phyloP scores from a whole-genome alignment of 2,797 vertebrate genomes.

The Danio tinwini region DNA sequence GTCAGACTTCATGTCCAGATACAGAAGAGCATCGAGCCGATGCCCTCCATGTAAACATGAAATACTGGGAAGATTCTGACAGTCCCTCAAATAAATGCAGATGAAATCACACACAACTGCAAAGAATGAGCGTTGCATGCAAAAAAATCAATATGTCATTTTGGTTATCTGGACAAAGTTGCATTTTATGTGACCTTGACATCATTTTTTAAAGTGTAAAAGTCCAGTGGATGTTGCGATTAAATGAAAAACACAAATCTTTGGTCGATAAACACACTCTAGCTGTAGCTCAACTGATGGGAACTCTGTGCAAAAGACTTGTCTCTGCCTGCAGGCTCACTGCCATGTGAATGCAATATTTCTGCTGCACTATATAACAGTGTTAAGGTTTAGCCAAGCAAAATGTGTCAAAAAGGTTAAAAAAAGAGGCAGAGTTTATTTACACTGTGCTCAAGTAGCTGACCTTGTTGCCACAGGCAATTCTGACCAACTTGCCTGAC shows the following conservation, averaged over 20 bases:
- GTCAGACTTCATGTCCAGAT: constrained; percentile 43
- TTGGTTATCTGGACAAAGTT: constrained; percentile 23
- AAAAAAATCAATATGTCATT: constrained; percentile 32
- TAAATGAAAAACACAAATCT: neutral
- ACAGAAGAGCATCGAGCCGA: neutral
- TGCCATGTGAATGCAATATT: constrained; percentile 21
- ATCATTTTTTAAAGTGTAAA: constrained; percentile 7
- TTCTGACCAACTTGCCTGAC: constrained; percentile 3
- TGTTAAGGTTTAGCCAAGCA: neutral
- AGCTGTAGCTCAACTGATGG: constrained; percentile 8
- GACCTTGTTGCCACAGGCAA: neutral
- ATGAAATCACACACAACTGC: constrained; percentile 16
- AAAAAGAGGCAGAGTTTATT: neutral
- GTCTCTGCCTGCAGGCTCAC: constrained; percentile 21
- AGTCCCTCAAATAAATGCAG: constrained; percentile 17
- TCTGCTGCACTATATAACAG: neutral
- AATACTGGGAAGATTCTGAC: constrained; percentile 15
- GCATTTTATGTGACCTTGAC: constrained; percentile 22
- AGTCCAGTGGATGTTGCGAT: neutral
- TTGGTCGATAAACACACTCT: constrained; percentile 24
- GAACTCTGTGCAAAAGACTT: neutral
- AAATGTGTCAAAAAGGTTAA: constrained; percentile 18
- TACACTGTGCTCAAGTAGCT: neutral
- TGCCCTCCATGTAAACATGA: constrained; percentile 26
- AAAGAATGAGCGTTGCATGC: neutral